A percentile compares a stretch with the other conserved stretches of the same genome.
These are phyloP conservation scores for Aphrophora alni DNA, from an alignment of 2,888 invertebrate species.

Conservation along the genomic window DNA sequence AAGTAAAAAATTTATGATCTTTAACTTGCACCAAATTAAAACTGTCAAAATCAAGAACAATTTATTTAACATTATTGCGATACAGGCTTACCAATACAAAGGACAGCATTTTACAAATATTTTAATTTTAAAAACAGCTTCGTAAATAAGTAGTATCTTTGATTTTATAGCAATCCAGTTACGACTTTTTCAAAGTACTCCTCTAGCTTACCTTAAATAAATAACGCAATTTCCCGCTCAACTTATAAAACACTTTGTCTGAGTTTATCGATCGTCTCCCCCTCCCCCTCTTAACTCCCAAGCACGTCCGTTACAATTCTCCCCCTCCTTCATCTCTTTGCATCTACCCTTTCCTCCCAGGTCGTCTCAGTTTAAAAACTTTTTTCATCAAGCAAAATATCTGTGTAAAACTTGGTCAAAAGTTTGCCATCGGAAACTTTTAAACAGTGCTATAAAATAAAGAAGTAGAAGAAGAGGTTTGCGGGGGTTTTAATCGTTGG, in stretches of 20 bases:
- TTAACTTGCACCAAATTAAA: too few species aligned
- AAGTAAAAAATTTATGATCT: too few species aligned
- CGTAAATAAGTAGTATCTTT: background rate
- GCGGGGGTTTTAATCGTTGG: background rate
- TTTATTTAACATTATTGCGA: too few species aligned
- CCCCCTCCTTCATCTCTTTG: background rate
- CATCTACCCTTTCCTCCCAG: background rate
- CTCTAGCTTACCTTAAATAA: background rate
- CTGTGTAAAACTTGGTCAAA: background rate
- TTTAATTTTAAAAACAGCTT: too few species aligned
- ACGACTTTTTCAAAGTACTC: background rate
- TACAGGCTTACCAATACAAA: too few species aligned
- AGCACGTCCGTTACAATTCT: background rate
- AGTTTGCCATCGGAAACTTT: background rate
- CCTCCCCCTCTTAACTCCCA: background rate
- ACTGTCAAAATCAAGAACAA: too few species aligned
- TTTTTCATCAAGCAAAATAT: constrained; percentile 9
- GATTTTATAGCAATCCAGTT: background rate
- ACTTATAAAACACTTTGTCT: constrained; percentile 9
- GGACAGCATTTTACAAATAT: too few species aligned
- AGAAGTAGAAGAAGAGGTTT: background rate
- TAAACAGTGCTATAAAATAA: constrained; percentile 1
- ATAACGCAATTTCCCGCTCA: constrained; percentile 9
- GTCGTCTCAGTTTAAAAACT: background rate
- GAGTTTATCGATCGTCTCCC: background rate